These are phyloP conservation scores for Empidonax alnorum DNA, from an alignment of 2,113 vertebrate genomes.

Conservation along the genomic window DNA sequence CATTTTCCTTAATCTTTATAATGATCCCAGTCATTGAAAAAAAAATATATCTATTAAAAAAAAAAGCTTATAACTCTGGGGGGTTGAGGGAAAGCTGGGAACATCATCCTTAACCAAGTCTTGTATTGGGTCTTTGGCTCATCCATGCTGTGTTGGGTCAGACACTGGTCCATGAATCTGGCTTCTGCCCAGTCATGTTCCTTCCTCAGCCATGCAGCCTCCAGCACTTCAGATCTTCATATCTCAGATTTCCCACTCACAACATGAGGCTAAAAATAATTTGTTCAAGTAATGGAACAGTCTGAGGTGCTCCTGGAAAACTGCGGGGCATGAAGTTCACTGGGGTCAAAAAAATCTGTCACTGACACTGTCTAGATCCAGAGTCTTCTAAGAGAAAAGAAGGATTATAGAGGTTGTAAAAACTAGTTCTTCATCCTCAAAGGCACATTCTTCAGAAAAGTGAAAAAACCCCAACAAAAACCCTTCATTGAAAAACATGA, in stretches of 20 bases:
- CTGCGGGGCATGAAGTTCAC: constrained; percentile 8
- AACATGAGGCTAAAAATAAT: constrained; percentile 27
- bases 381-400: neutral
- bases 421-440: neutral
- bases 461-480: neutral
- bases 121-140: neutral
- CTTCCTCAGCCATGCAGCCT: neutral
- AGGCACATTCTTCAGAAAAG: neutral
- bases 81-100: neutral
- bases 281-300: neutral
- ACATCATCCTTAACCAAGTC: neutral
- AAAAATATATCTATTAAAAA: neutral
- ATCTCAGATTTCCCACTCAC: neutral
- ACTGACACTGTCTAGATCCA: neutral
- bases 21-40: neutral
- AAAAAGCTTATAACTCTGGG: neutral
- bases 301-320: constrained; percentile 23
- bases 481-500: neutral
- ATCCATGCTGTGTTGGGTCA: neutral
- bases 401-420: neutral
- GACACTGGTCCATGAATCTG: neutral
- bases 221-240: constrained; percentile 5
- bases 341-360: constrained; percentile 27
- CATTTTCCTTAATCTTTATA: constrained; percentile 16
- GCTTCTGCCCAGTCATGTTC: neutral